Evolutionary conservation across 2,113 vertebrate genomes (phyloP).

Genomic region (Syngnathus typhle): DNA sequence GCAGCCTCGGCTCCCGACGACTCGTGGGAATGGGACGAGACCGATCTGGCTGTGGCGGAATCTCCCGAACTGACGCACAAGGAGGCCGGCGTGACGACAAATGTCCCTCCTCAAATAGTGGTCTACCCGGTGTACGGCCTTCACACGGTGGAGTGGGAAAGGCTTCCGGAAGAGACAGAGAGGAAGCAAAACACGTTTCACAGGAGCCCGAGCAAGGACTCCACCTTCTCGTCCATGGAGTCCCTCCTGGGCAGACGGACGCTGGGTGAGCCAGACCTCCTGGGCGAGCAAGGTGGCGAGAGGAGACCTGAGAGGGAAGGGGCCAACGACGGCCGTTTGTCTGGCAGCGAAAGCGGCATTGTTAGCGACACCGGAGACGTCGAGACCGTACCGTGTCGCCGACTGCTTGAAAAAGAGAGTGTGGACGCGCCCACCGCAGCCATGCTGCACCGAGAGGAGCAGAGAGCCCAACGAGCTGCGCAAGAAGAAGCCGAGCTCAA

Average conservation of each 20-base stretch:
- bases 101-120: conserved; percentile 16
- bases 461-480: conserved; percentile 38
- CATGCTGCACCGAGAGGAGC: conserved; percentile 1
- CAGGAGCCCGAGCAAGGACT: conserved; percentile 85
- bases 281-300: conserved; percentile 40
- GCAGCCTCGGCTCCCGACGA: conserved; percentile 71
- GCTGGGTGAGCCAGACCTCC: neutral
- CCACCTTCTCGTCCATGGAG: conserved; percentile 86
- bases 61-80: conserved; percentile 63
- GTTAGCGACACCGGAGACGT: conserved; percentile 82
- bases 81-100: neutral
- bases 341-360: conserved; percentile 89
- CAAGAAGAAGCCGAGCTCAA: conserved; percentile 39
- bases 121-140: conserved; percentile 89
- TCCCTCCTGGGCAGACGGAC: conserved; percentile 75
- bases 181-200: conserved; percentile 71
- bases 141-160: conserved; percentile 78
- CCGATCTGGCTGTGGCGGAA: conserved; percentile 84
- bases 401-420: conserved; percentile 43
- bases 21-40: conserved; percentile 96
- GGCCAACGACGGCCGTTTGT: conserved; percentile 67
- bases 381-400: conserved; percentile 72
- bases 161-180: conserved; percentile 59
- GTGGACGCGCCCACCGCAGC: conserved; percentile 14
- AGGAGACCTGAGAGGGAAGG: conserved; percentile 67